Conservation (phyloP, 2,888 invertebrate species). For the Scaptomyza parva region DNA sequence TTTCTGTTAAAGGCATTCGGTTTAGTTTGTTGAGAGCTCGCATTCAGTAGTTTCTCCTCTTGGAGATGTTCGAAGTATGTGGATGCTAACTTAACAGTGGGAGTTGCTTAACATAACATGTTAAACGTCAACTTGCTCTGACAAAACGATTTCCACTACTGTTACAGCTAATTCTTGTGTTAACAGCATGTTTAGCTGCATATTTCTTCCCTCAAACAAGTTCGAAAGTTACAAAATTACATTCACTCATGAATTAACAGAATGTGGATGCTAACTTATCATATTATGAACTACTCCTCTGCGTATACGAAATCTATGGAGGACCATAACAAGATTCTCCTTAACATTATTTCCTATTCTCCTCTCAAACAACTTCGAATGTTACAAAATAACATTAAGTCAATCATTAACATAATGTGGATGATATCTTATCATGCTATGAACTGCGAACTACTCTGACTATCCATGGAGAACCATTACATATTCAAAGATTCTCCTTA, state of each 20-base stretch:
- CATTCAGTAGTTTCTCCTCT: not conserved
- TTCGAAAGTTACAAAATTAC: not conserved
- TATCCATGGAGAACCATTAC: not conserved
- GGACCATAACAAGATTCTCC: not conserved
- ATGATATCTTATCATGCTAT: not conserved
- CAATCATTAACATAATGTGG: not conserved
- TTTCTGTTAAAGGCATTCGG: too few species aligned
- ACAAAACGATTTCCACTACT: too few species aligned
- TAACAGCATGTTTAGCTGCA: not conserved
- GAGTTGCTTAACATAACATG: not conserved
- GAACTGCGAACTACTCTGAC: not conserved
- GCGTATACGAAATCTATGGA: too few species aligned
- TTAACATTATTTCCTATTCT: not conserved
- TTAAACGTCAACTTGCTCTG: too few species aligned
- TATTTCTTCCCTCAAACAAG: not conserved
- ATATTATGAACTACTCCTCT: not conserved
- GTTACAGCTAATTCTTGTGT: too few species aligned
- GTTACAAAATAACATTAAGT: not conserved
- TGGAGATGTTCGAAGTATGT: not conserved
- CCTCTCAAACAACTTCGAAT: not conserved
- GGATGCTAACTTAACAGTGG: not conserved
- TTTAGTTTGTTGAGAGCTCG: constrained; percentile 1
- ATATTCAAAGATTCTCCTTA: not conserved
- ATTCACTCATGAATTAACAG: not conserved
- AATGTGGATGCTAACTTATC: not conserved